Base-by-base conservation (phyloP, 1,140 invertebrate species). In the Ceratina calcarata region DNA sequence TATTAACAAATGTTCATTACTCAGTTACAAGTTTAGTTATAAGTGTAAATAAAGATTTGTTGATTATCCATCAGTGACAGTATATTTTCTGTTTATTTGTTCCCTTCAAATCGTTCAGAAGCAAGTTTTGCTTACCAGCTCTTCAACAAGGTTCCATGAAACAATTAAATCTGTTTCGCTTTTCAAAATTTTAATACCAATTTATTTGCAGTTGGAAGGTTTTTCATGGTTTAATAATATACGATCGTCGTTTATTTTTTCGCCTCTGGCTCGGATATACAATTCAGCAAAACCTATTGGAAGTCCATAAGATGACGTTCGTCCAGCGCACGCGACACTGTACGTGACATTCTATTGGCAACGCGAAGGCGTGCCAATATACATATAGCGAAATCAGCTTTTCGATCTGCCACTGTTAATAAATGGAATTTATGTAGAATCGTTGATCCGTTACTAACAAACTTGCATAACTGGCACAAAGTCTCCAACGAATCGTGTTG, bases 361-460 rank as follows among this genome's bases (percentile, higher is more conserved):
- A 49, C 60, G 51, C 60, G 69, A 72, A 65, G 69, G 76, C 69
- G 60, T 78, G 76, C 76, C 69, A 18, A 24, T 55, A 62, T n/a
- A n/a, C n/a, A n/a, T n/a, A n/a, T 71, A 72, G 55, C 60, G 60
- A 72, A 45, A 49, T 58, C 16, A 24, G 27, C 58, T 1, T 45
- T 4, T 53, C 58, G 22, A 71, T 71, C 45, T 13, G 27, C 3
- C 49, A 37, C 65, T 64, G 76, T 78, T 78, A 78, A 78, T 78
- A 72, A 72, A 72, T 18, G 18, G 51, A 78, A 65, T 78, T 78
- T 78, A 65, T 64, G 72, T 72, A 72, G 69, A 78, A 72, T 51
- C 7, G 68, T 65, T 78, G 68, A 78, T 78, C 76, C 76, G 76
- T 64, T 68, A 62, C 76, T 78, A 78, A 78, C 76, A 69, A 78